These are phyloP conservation scores for Haemorhous mexicanus DNA, from an alignment of 2,113 vertebrate species.

Conservation along the genomic window DNA sequence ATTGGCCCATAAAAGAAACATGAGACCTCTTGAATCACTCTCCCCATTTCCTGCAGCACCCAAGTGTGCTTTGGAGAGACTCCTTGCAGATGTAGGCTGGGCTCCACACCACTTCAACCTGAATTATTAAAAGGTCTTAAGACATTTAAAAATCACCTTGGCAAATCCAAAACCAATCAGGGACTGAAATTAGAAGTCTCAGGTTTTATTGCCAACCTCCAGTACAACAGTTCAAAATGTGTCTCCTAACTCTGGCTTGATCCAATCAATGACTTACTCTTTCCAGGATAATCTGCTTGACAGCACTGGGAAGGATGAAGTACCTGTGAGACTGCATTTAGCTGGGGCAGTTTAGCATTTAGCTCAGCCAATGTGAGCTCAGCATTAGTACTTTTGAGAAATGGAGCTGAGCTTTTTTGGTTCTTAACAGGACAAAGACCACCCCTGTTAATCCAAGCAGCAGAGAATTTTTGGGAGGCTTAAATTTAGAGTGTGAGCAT, in stretches of 20 bases:
- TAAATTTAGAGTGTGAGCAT: background rate
- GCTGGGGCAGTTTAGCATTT: background rate
- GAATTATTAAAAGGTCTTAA: background rate
- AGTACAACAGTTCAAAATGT: background rate
- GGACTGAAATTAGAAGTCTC: background rate
- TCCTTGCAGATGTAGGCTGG: background rate
- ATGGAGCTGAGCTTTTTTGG: background rate
- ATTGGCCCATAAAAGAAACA: background rate
- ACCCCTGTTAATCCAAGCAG: background rate
- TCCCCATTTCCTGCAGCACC: background rate
- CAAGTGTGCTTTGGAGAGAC: background rate
- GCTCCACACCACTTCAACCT: background rate
- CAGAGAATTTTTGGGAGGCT: background rate
- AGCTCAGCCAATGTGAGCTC: background rate
- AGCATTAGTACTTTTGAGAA: background rate
- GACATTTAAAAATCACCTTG: background rate
- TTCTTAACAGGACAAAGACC: background rate
- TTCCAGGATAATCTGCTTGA: background rate
- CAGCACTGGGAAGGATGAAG: background rate
- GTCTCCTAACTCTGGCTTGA: background rate
- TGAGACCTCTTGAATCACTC: background rate
- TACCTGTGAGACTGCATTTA: background rate
- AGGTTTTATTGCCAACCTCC: background rate
- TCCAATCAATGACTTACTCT: background rate
- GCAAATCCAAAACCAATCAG: background rate